Percentiles rank a stretch among this genome's conserved stretches.
These are phyloP conservation scores for Eurytoma californica DNA, from an alignment of 2,888 invertebrate genomes.

Conservation along the genomic window DNA sequence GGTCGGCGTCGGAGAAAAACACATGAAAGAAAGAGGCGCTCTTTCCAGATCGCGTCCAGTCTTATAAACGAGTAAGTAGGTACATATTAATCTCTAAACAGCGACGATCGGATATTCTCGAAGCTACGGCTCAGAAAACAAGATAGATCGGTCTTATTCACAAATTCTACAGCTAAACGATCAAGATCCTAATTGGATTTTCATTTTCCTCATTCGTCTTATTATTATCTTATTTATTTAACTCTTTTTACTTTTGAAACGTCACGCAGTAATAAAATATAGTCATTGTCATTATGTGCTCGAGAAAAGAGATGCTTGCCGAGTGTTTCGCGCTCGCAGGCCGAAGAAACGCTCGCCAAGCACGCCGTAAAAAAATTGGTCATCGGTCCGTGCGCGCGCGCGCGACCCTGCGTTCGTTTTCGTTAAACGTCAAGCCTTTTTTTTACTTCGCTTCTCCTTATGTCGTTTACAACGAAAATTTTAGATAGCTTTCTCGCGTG, in stretches of 20 bases:
- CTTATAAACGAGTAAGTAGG: slow-evolving; percentile 60
- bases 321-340: slow-evolving; percentile 53
- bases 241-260: slow-evolving; percentile 63
- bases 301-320: slow-evolving; percentile 58
- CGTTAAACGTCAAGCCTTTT: slow-evolving; percentile 49
- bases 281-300: slow-evolving; percentile 66
- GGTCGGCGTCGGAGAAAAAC: slow-evolving; percentile 31
- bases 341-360: slow-evolving; percentile 36
- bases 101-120: slow-evolving; percentile 50
- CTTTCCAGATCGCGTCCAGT: slow-evolving; percentile 57
- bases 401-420: slow-evolving; percentile 46
- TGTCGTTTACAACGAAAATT: not conserved
- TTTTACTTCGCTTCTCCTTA: slow-evolving; percentile 24
- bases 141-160: slow-evolving; percentile 45
- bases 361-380: slow-evolving; percentile 68
- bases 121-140: slow-evolving; percentile 44
- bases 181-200: slow-evolving; percentile 45
- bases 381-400: slow-evolving; percentile 54
- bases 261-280: slow-evolving; percentile 72
- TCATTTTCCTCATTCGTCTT: slow-evolving; percentile 35
- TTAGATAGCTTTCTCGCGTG: not conserved
- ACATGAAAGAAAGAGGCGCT: slow-evolving; percentile 31
- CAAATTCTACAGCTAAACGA: slow-evolving; percentile 51
- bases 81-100: slow-evolving; percentile 57
- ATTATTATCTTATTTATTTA: slow-evolving; percentile 39